phyloP scores from a whole-genome alignment of 2,797 vertebrate genomes.

The Mionectes olivaceus region DNA sequence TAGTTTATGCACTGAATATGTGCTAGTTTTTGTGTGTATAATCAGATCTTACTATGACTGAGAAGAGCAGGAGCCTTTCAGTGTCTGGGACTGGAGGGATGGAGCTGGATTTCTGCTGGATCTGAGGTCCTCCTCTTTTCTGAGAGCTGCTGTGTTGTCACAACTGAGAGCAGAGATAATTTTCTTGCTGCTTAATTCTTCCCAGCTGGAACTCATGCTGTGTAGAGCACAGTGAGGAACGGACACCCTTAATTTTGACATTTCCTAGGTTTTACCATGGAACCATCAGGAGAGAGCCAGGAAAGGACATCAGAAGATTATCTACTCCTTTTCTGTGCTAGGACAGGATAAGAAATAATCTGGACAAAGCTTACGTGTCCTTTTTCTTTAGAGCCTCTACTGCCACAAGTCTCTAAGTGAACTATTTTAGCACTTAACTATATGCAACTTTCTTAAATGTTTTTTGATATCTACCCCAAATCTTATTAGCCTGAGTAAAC shows the following conservation, averaged over 20 bases:
- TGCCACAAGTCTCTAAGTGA: background rate
- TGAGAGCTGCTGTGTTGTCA: background rate
- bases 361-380: background rate
- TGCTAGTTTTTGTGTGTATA: background rate
- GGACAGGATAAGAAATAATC: background rate
- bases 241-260: background rate
- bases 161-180: background rate
- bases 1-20: background rate
- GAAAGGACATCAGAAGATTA: background rate
- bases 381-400: background rate
- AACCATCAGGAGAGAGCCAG: background rate
- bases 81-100: background rate
- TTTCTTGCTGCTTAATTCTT: slow-evolving; percentile 21
- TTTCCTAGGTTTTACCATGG: background rate
- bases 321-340: background rate
- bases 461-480: background rate
- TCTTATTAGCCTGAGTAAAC: background rate
- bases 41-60: background rate
- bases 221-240: background rate
- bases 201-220: background rate
- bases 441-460: background rate
- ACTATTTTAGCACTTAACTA: background rate
- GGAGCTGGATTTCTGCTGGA: background rate
- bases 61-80: background rate
- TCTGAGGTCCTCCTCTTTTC: background rate